Percentiles rank a stretch among this genome's conserved stretches.
Evolutionary conservation across 2,888 invertebrate species (phyloP).

Genomic region (Cactoblastis cactorum): DNA sequence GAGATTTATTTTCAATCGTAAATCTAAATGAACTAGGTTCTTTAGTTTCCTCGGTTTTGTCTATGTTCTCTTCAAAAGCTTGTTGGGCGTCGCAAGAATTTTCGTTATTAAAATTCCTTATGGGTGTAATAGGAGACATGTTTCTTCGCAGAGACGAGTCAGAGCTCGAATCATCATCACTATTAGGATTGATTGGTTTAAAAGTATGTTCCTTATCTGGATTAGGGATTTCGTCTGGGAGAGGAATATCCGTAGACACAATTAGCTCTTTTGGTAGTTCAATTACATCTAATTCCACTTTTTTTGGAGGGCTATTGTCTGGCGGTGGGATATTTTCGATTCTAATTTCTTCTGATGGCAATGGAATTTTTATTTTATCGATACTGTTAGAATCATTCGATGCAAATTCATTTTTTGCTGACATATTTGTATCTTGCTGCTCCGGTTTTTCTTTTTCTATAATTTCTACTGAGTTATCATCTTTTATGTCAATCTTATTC

Average conservation of each 20-base stretch:
- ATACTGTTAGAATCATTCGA: conserved; percentile 48
- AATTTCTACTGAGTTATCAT: conserved; percentile 28
- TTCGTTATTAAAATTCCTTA: conserved; percentile 69
- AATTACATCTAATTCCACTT: conserved; percentile 54
- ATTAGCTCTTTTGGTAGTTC: conserved; percentile 53
- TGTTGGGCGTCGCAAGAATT: conserved; percentile 73
- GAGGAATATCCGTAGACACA: conserved; percentile 43
- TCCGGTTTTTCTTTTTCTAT: conserved; percentile 64
- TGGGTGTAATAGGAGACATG: conserved; percentile 71
- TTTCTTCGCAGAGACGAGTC: conserved; percentile 65
- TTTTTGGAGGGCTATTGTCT: conserved; percentile 70
- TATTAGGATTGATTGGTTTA: conserved; percentile 48
- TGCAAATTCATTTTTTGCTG: conserved; percentile 68
- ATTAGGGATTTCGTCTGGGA: conserved; percentile 48
- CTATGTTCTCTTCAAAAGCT: conserved; percentile 58
- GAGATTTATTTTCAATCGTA: conserved; percentile 57
- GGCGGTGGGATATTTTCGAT: conserved; percentile 50
- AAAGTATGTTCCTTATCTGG: conserved; percentile 48
- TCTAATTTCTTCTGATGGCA: conserved; percentile 58
- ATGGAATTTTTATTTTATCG: conserved; percentile 50
- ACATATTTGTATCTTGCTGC: conserved; percentile 63
- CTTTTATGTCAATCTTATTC: conserved; percentile 38
- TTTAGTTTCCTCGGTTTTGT: conserved; percentile 48
- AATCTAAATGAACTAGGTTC: conserved; percentile 63
- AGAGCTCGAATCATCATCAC: conserved; percentile 65